phyloP scores from a whole-genome alignment of 2,888 invertebrate species.

The Callinectes sapidus region DNA sequence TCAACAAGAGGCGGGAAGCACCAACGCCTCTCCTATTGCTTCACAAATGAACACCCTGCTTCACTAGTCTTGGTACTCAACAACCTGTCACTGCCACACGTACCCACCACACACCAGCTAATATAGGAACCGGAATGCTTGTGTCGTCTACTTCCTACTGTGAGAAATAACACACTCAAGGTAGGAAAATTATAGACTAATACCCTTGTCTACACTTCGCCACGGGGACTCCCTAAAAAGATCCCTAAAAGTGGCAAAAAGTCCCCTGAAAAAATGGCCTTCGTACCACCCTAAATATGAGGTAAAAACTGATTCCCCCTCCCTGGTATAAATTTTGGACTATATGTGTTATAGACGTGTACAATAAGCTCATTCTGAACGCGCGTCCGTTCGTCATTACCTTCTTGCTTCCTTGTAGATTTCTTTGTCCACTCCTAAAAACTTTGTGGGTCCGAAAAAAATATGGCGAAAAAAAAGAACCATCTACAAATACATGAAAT shows the following conservation, averaged over 20 bases:
- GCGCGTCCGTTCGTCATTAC: not conserved
- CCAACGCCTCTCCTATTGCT: not conserved
- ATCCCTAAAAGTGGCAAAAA: not conserved
- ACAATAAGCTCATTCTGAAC: conserved; percentile 24
- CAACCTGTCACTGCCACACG: not conserved
- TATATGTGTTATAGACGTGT: not conserved
- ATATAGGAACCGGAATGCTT: conserved; percentile 5
- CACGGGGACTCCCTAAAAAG: not conserved
- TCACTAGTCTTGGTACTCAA: not conserved
- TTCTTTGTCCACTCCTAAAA: not conserved
- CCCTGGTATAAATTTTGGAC: conserved; percentile 20
- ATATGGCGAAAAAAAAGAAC: no score
- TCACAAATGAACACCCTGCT: not conserved
- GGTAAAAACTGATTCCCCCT: conserved; percentile 19
- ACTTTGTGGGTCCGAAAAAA: not conserved
- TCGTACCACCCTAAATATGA: not conserved
- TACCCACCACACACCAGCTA: not conserved
- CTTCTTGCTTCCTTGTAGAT: not conserved
- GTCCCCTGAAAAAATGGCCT: not conserved
- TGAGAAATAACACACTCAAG: not conserved
- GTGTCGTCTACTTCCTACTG: not conserved
- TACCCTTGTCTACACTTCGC: not conserved
- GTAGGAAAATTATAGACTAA: not conserved
- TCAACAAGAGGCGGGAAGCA: not conserved
- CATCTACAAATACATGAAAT: not conserved